phyloP scores from a whole-genome alignment of 2,113 vertebrate species.

The Hirundichthys speculiger region DNA sequence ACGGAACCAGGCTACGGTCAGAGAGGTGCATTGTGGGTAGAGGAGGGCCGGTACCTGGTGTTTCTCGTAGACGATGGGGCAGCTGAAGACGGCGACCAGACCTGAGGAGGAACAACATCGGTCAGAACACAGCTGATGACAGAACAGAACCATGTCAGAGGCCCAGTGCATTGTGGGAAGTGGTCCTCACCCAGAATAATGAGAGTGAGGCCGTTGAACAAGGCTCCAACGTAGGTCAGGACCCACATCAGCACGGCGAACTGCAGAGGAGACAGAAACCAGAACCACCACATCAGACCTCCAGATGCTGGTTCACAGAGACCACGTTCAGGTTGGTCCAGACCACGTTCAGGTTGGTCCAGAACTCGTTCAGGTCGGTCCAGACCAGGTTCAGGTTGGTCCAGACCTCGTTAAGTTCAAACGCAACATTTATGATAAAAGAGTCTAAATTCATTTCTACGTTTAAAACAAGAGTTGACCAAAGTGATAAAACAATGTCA shows the following conservation, averaged over 20 bases:
- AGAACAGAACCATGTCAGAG: not conserved
- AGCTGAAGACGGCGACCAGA: conserved; percentile 91
- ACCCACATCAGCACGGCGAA: conserved; percentile 98
- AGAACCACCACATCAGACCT: not conserved
- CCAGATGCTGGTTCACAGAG: too few species aligned
- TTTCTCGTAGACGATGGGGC: conserved; percentile 95
- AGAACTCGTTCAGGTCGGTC: too few species aligned
- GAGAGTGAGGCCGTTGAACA: conserved; percentile 97
- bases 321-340: too few species aligned
- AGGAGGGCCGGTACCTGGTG: conserved; percentile 86
- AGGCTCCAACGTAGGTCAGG: conserved; percentile 95
- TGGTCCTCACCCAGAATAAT: conserved; percentile 91
- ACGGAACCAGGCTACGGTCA: not conserved
- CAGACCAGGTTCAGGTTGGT: too few species aligned
- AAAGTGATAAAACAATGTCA: too few species aligned
- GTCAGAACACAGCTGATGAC: conserved; percentile 20
- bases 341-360: too few species aligned
- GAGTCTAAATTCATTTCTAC: too few species aligned
- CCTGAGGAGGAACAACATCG: conserved; percentile 72
- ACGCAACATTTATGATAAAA: too few species aligned
- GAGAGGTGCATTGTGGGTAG: conserved; percentile 4
- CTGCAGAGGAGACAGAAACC: conserved; percentile 63
- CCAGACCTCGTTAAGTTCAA: too few species aligned
- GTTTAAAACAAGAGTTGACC: too few species aligned
- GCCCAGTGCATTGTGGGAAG: conserved; percentile 1